A percentile compares a stretch with the other conserved stretches of the same genome.
These are phyloP conservation scores for Lycia hirtaria DNA, from an alignment of 2,888 invertebrate species.

Conservation along the genomic window DNA sequence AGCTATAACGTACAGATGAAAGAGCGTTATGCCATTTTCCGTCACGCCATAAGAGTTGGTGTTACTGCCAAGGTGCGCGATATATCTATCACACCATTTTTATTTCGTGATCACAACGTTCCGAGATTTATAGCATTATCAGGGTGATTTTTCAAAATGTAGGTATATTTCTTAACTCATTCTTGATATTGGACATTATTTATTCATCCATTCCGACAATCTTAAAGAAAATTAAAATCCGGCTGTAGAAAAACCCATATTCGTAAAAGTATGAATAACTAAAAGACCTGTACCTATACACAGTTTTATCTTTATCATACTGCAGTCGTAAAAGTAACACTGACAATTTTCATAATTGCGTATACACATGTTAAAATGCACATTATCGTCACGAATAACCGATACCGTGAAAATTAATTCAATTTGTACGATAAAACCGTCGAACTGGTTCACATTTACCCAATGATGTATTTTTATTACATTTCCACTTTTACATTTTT, in stretches of 20 bases:
- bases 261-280: not conserved
- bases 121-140: too few species aligned
- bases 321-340: slow-evolving; percentile 52
- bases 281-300: slow-evolving; percentile 2
- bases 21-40: too few species aligned
- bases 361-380: slow-evolving; percentile 51
- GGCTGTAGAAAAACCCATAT: not conserved
- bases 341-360: slow-evolving; percentile 58
- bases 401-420: slow-evolving; percentile 53
- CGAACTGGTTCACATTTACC: slow-evolving; percentile 26
- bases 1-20: too few species aligned
- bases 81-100: too few species aligned
- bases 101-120: too few species aligned
- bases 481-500: slow-evolving; percentile 30
- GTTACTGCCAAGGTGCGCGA: too few species aligned
- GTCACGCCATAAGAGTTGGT: too few species aligned
- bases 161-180: too few species aligned
- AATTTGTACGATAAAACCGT: slow-evolving; percentile 39
- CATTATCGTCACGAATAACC: slow-evolving; percentile 50
- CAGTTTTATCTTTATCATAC: slow-evolving; percentile 53
- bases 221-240: too few species aligned
- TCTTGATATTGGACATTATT: too few species aligned
- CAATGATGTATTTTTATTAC: slow-evolving; percentile 10
- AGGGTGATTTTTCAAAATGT: too few species aligned
- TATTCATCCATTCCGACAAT: too few species aligned